Conservation (phyloP, 2,888 invertebrate genomes). For the Polymixis lichenea region DNA sequence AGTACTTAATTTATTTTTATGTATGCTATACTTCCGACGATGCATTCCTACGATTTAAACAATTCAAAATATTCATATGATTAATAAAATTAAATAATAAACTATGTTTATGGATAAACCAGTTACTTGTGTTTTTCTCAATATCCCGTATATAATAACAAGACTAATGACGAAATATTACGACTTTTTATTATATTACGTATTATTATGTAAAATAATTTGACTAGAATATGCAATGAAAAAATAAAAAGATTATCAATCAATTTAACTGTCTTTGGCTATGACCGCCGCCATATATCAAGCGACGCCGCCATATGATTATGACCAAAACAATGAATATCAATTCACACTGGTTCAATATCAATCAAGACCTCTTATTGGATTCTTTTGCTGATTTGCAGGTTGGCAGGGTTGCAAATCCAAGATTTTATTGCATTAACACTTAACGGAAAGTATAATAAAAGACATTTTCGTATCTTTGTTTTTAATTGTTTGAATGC, state of each 20-base stretch:
- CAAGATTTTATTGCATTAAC: neutral
- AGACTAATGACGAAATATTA: neutral
- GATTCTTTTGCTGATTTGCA: neutral
- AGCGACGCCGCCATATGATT: neutral
- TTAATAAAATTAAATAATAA: conserved; percentile 78
- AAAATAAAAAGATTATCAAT: neutral
- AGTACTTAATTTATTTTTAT: conserved; percentile 89
- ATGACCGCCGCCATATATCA: too few relatives aligned
- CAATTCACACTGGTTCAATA: neutral
- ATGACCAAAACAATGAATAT: too few relatives aligned
- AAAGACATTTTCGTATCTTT: conserved; percentile 1
- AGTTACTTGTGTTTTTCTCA: conserved; percentile 60
- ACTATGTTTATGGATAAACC: conserved; percentile 83
- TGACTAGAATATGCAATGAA: neutral
- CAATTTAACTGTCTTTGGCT: neutral
- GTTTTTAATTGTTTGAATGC: neutral
- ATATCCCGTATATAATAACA: neutral
- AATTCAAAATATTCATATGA: conserved; percentile 83
- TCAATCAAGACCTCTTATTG: neutral
- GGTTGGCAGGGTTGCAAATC: neutral
- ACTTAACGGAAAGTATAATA: neutral
- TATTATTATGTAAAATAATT: neutral
- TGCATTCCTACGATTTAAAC: conserved; percentile 88
- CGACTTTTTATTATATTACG: too few relatives aligned
- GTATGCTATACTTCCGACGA: conserved; percentile 82